Base-by-base conservation (phyloP, 2,888 invertebrate genomes). In the Trichacis sp. region DNA sequence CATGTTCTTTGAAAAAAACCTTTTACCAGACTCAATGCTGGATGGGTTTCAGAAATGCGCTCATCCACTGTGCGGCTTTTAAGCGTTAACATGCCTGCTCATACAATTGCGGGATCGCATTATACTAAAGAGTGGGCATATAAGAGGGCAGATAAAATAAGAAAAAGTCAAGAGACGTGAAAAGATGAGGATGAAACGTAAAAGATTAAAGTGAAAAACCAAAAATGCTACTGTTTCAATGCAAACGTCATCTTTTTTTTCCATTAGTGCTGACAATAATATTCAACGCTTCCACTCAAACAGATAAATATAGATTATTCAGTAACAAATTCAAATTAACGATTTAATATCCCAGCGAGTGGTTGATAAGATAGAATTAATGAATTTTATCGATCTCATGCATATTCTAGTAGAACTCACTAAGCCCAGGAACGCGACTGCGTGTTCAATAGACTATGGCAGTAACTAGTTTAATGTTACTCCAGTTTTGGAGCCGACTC, bases 11-110 rank as follows among this genome's bases (percentile, higher is more conserved):
- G 73, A 80, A 74, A 77, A 74, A 71, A 77, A 75, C 79, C 76
- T 81, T 81, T 80, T 79, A 81, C 74, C 75, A 73, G 74, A 74
- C 76, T 76, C 71, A 73, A 75, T 74, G 74, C 65, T 70, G 68
- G 70, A 72, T 76, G 69, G 74, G 79, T 78, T 77, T 78, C 73
- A 73, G 76, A 77, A 80, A 77, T 70, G 70, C 70, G 73, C 63
- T 70, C 70, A 67, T 70, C 69, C 61, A 66, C 69, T 66, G 73
- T 72, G 72, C 69, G 71, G 75, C 80, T 77, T 77, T 80, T 77
- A 77, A 77, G 77, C 72, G 74, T 75, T 78, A 75, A 76, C 77
- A 71, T 72, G 72, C 71, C 69, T 72, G 73, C 69, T 69, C 69
- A 66, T 68, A 76, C 72, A 78, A 77, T 78, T 62, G 72, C 72